These are phyloP conservation scores for Synergus umbraculus DNA, from an alignment of 2,888 invertebrate species.

Conservation along the genomic window DNA sequence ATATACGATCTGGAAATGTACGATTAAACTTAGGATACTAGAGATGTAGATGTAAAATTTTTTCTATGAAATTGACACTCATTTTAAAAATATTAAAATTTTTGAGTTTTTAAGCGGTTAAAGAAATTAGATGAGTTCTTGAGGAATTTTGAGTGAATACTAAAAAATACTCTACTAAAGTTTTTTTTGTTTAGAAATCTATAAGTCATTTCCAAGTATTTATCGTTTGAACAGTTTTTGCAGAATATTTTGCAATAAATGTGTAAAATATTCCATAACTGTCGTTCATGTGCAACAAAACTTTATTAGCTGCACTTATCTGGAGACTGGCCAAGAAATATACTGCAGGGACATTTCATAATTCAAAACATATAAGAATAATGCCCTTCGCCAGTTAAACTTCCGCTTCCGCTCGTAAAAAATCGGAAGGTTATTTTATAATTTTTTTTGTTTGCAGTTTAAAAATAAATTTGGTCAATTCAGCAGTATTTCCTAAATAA, in stretches of 20 bases:
- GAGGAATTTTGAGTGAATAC: too few species aligned
- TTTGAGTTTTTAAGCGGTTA: too few species aligned
- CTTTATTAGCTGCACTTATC: slow-evolving; percentile 23
- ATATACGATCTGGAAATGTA: neutral
- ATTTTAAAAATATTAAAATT: too few species aligned
- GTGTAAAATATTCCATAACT: slow-evolving; percentile 37
- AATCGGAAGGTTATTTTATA: neutral
- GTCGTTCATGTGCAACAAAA: slow-evolving; percentile 8
- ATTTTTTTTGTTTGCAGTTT: neutral
- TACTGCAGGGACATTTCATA: slow-evolving; percentile 30
- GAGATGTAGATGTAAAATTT: too few species aligned
- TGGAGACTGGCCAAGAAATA: slow-evolving; percentile 23
- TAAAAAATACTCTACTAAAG: too few species aligned
- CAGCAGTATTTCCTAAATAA: neutral
- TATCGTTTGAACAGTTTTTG: neutral
- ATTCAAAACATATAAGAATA: neutral
- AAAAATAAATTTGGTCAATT: neutral
- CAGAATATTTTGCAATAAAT: slow-evolving; percentile 4
- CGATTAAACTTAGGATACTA: neutral
- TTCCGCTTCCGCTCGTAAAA: slow-evolving; percentile 24
- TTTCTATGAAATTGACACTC: too few species aligned
- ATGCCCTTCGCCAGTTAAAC: slow-evolving; percentile 25
- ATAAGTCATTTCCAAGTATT: neutral
- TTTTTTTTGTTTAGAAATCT: neutral
- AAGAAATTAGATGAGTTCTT: too few species aligned